Percentiles rank a stretch among this genome's conserved stretches.
Conservation (phyloP, 2,888 invertebrate species). For the Chrysina gloriosa region DNA sequence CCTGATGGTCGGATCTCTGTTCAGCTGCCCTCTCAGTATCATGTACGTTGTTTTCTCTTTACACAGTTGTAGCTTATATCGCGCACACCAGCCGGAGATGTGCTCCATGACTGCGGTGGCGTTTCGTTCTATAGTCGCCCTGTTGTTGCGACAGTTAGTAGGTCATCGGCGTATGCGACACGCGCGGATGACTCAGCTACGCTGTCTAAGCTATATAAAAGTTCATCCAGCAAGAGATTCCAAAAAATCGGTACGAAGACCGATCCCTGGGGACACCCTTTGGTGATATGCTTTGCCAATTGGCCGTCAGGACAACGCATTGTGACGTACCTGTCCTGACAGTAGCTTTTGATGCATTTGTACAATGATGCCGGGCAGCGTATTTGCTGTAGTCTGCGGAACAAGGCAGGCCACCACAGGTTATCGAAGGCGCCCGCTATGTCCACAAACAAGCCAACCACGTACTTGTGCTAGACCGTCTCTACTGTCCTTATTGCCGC, state of each 20-base stretch:
- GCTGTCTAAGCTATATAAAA: neutral
- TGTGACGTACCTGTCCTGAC: slow-evolving; percentile 29
- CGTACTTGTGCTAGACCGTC: slow-evolving; percentile 14
- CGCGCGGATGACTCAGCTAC: neutral
- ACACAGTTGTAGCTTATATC: neutral
- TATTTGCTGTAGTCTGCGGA: neutral
- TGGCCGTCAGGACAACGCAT: neutral
- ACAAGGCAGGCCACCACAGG: slow-evolving; percentile 41
- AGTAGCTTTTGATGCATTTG: slow-evolving; percentile 33
- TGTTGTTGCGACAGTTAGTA: slow-evolving; percentile 1
- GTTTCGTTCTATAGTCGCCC: neutral
- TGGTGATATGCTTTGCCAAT: neutral
- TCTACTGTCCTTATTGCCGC: neutral
- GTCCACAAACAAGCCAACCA: slow-evolving; percentile 28
- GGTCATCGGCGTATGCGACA: slow-evolving; percentile 32
- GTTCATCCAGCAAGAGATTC: slow-evolving; percentile 17
- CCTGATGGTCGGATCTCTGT: neutral
- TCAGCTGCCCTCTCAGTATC: neutral
- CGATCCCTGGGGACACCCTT: slow-evolving; percentile 40
- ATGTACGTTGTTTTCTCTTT: slow-evolving; percentile 4
- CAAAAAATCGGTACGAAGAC: slow-evolving; percentile 28
- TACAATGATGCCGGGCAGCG: slow-evolving; percentile 17
- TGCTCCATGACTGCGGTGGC: neutral
- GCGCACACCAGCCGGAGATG: neutral
- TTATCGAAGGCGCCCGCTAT: slow-evolving; percentile 44